Conservation (phyloP, 2,113 vertebrate species). For the Podiceps cristatus region DNA sequence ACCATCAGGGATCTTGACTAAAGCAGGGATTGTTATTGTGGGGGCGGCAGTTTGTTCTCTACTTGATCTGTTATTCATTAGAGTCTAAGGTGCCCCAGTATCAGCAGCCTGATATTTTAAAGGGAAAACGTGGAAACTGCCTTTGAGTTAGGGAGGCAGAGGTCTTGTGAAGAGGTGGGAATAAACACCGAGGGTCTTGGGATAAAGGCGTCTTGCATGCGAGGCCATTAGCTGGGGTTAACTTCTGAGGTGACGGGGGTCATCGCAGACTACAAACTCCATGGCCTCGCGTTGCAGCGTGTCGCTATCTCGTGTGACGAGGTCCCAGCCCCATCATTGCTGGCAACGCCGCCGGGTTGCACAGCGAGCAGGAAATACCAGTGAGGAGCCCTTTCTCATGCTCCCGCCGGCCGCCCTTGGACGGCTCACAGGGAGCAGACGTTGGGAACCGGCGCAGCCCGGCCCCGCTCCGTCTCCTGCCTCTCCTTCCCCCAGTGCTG, state of each 20-base stretch:
- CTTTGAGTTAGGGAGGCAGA: background rate
- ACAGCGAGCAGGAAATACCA: slow-evolving; percentile 57
- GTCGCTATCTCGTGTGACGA: background rate
- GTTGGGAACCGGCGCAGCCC: background rate
- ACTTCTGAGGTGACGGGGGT: background rate
- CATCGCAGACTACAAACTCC: accelerated
- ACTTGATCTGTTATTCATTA: background rate
- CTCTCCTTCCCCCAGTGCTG: background rate
- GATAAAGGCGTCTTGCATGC: accelerated
- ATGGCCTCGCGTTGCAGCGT: accelerated
- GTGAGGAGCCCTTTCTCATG: slow-evolving; percentile 69
- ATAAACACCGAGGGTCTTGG: background rate
- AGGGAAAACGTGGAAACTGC: background rate
- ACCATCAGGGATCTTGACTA: slow-evolving; percentile 17
- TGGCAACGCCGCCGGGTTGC: background rate
- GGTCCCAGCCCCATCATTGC: background rate
- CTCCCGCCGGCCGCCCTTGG: slow-evolving; percentile 32
- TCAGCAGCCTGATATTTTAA: background rate
- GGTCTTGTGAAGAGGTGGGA: background rate
- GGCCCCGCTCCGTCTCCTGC: background rate
- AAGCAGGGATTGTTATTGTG: background rate
- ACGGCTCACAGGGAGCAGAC: background rate
- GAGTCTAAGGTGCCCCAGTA: background rate
- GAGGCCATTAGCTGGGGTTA: background rate
- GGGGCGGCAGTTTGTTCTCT: slow-evolving; percentile 1